phyloP scores from a whole-genome alignment of 2,888 invertebrate genomes.

The Philereme transversata region DNA sequence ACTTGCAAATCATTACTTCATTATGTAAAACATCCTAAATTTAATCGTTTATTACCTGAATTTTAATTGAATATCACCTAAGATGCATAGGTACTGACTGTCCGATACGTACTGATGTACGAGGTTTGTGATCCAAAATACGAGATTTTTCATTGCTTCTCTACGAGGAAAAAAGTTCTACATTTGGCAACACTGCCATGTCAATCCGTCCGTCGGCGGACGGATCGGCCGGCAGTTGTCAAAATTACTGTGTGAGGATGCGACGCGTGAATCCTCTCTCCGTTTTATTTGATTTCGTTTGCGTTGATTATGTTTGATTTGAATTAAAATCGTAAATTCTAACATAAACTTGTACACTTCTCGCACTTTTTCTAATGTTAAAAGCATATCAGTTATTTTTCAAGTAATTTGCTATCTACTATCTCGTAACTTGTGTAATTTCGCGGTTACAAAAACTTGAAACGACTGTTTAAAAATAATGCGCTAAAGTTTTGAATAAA shows the following conservation, averaged over 20 bases:
- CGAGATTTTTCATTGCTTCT: too few species aligned
- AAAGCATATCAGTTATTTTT: neutral
- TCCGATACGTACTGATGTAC: too few species aligned
- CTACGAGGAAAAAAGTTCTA: too few species aligned
- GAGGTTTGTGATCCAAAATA: too few species aligned
- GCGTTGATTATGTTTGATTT: constrained; percentile 2
- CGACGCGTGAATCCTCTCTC: neutral
- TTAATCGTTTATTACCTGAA: too few species aligned
- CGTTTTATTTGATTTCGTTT: neutral
- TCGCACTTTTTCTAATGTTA: neutral
- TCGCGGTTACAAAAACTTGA: constrained; percentile 11
- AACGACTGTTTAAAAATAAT: constrained; percentile 26
- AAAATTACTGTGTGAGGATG: constrained; percentile 11
- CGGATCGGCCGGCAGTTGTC: constrained; percentile 17
- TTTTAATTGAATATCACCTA: too few species aligned
- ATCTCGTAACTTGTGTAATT: constrained; percentile 11
- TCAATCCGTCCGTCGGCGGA: too few species aligned
- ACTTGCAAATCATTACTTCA: too few species aligned
- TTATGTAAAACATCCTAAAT: too few species aligned
- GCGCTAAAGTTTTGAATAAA: constrained; percentile 34
- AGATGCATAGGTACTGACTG: too few species aligned
- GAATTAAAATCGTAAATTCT: constrained; percentile 11
- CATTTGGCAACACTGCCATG: too few species aligned
- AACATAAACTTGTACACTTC: constrained; percentile 24
- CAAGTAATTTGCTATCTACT: neutral